Evolutionary conservation across 2,888 invertebrate species (phyloP).

Genomic region (Sphaerophoria taeniata): DNA sequence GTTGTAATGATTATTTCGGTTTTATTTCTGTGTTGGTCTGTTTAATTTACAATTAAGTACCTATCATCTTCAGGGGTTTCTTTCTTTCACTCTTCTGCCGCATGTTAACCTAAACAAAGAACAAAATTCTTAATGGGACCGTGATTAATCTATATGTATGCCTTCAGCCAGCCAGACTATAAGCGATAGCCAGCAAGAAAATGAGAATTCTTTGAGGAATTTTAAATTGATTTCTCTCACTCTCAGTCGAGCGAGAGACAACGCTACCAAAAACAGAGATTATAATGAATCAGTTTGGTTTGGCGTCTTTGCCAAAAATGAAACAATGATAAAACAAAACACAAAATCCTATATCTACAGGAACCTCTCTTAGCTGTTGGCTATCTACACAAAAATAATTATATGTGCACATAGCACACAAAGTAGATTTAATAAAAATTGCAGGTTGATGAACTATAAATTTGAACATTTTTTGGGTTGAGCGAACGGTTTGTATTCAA

Average conservation of each 20-base stretch:
- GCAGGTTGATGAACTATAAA: slow-evolving; percentile 31
- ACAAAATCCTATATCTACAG: neutral
- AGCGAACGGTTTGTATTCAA: slow-evolving; percentile 13
- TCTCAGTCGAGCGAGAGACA: neutral
- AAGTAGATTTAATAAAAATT: slow-evolving; percentile 5
- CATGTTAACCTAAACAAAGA: slow-evolving; percentile 11
- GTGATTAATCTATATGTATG: neutral
- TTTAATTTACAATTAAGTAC: neutral
- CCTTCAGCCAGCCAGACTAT: slow-evolving; percentile 4
- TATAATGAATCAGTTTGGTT: slow-evolving; percentile 19
- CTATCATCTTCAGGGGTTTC: neutral
- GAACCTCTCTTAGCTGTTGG: neutral
- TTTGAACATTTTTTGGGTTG: slow-evolving; percentile 23
- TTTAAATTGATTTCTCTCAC: neutral
- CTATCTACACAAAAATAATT: neutral
- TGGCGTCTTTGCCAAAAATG: slow-evolving; percentile 5
- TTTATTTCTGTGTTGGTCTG: neutral
- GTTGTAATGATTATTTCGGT: slow-evolving; percentile 4
- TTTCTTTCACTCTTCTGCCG: neutral
- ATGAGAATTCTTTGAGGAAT: neutral
- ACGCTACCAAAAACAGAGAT: slow-evolving; percentile 2
- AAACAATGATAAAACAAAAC: neutral
- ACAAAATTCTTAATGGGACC: neutral
- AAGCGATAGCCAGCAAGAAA: slow-evolving; percentile 9
- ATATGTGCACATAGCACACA: neutral